Percentiles rank a stretch among this genome's conserved stretches.
These are phyloP conservation scores for Paragorgia papillata DNA, from an alignment of 92 coral and sea anemone species.

Conservation along the genomic window DNA sequence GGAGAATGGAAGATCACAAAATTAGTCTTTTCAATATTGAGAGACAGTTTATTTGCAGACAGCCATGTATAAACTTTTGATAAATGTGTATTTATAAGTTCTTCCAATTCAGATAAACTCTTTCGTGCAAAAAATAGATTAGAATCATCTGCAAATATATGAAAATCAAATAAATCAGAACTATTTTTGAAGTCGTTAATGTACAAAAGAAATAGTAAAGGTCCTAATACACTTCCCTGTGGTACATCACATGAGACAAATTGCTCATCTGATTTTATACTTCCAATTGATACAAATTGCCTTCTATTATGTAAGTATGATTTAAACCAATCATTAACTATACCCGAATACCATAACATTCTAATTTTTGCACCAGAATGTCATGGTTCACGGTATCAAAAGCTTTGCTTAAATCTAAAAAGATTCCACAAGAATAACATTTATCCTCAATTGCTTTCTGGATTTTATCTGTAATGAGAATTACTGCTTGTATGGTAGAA, in stretches of 20 bases:
- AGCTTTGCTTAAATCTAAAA: slow-evolving; percentile 47
- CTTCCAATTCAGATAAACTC: not conserved
- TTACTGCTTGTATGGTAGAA: slow-evolving; percentile 19
- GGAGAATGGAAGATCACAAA: slow-evolving; percentile 45
- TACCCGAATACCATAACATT: slow-evolving; percentile 31
- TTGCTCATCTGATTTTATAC: not conserved
- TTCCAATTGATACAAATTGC: slow-evolving; percentile 10
- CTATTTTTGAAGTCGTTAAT: slow-evolving; percentile 22
- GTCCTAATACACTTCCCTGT: slow-evolving; percentile 38
- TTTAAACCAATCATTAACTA: slow-evolving; percentile 33
- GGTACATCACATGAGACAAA: slow-evolving; percentile 39
- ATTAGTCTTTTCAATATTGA: slow-evolving; percentile 38
- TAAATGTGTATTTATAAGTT: not conserved
- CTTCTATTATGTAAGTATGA: slow-evolving; percentile 21
- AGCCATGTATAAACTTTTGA: not conserved
- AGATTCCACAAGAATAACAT: slow-evolving; percentile 33
- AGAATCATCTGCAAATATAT: slow-evolving; percentile 32
- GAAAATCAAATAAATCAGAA: slow-evolving; percentile 21
- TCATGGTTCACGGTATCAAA: slow-evolving; percentile 46
- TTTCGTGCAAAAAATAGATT: slow-evolving; percentile 8
- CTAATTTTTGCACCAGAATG: slow-evolving; percentile 10
- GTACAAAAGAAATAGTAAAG: slow-evolving; percentile 27
- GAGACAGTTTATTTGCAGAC: slow-evolving; percentile 21
- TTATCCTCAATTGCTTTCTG: slow-evolving; percentile 37
- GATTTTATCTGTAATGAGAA: slow-evolving; percentile 23